These are phyloP conservation scores for Gandaritis pyraliata DNA, from an alignment of 2,888 invertebrate genomes.

Conservation along the genomic window DNA sequence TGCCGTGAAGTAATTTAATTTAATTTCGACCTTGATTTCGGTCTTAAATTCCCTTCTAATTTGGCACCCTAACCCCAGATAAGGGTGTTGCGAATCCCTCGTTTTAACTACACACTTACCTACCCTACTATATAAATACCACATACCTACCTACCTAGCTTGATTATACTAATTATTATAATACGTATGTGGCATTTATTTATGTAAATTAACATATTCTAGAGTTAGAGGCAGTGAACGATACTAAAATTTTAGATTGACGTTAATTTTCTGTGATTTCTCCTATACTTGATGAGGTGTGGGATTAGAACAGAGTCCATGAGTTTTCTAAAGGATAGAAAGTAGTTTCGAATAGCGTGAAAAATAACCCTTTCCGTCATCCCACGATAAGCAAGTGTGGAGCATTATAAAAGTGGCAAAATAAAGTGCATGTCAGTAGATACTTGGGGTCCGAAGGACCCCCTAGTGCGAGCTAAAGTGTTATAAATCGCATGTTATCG, in stretches of 20 bases:
- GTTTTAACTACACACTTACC: slow-evolving; percentile 19
- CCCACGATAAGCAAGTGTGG: slow-evolving; percentile 41
- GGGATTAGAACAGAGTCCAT: no score
- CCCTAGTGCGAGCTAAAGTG: slow-evolving; percentile 60
- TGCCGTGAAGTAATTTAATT: slow-evolving; percentile 29
- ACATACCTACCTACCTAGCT: slow-evolving; percentile 4
- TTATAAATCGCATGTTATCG: slow-evolving; percentile 76
- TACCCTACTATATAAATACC: slow-evolving; percentile 11
- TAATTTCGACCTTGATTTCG: slow-evolving; percentile 34
- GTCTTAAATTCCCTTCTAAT: slow-evolving; percentile 36
- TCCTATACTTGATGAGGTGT: no score
- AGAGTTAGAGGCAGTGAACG: no score
- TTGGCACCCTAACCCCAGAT: slow-evolving; percentile 27
- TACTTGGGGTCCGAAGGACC: slow-evolving; percentile 41
- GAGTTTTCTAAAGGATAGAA: slow-evolving; percentile 1
- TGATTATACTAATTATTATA: slow-evolving; percentile 27
- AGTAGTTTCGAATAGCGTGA: slow-evolving; percentile 11
- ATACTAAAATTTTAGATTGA: no score
- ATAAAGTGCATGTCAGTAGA: slow-evolving; percentile 48
- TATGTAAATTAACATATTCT: slow-evolving; percentile 29
- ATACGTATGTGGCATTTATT: slow-evolving; percentile 25
- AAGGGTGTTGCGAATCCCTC: slow-evolving; percentile 24
- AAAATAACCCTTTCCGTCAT: slow-evolving; percentile 5
- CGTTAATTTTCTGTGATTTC: no score
- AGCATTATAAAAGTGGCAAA: slow-evolving; percentile 44